A percentile compares a stretch with the other conserved stretches of the same genome.
Conservation (phyloP, 2,113 vertebrate species). For the Tor tambroides region DNA sequence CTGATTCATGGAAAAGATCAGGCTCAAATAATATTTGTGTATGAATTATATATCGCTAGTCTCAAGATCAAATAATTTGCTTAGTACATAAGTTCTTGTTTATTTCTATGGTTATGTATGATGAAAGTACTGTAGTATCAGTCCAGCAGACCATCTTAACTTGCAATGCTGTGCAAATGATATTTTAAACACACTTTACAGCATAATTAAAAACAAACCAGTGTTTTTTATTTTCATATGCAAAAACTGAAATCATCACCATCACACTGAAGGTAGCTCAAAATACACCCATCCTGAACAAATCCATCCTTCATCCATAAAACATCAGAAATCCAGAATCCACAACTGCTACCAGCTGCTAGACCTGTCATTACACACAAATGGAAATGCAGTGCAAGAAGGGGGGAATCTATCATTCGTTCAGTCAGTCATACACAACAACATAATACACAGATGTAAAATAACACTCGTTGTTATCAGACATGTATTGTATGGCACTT, state of each 20-base stretch:
- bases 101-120: background rate
- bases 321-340: slow-evolving; percentile 21
- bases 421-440: background rate
- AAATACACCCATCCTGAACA: background rate
- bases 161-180: background rate
- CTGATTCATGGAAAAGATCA: background rate
- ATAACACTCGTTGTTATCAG: slow-evolving; percentile 29
- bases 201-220: slow-evolving; percentile 45
- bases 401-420: background rate
- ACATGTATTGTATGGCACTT: slow-evolving; percentile 34
- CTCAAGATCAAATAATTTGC: too few relatives aligned
- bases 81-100: background rate
- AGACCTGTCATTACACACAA: slow-evolving; percentile 8
- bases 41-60: too few relatives aligned
- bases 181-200: background rate
- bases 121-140: background rate
- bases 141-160: background rate
- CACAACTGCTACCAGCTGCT: background rate
- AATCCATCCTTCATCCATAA: background rate
- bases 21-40: too few relatives aligned
- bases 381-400: slow-evolving; percentile 34
- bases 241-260: slow-evolving; percentile 39
- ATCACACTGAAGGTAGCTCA: slow-evolving; percentile 24
- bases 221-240: slow-evolving; percentile 58
- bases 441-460: slow-evolving; percentile 3